These are phyloP conservation scores for Ammospiza nelsoni DNA, from an alignment of 2,113 vertebrate species.

Conservation along the genomic window DNA sequence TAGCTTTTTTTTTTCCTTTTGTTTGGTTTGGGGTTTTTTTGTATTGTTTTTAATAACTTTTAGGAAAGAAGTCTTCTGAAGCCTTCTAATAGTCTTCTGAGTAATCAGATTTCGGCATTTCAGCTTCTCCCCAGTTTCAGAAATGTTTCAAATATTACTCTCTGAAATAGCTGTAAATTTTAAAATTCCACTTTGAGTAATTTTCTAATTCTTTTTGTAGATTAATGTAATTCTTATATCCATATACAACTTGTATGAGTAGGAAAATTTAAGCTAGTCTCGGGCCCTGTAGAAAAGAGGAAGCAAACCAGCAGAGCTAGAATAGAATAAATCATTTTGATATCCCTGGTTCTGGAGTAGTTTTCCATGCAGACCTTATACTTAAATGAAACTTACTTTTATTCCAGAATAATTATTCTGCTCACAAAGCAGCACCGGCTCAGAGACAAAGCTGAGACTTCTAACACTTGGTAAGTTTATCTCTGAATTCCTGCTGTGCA, in stretches of 20 bases:
- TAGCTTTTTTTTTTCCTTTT: too few relatives aligned
- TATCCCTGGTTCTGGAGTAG: background rate
- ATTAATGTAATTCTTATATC: background rate
- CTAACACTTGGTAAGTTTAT: constrained; percentile 58
- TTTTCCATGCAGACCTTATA: background rate
- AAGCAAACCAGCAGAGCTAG: background rate
- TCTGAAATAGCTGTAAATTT: background rate
- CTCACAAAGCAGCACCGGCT: constrained; percentile 51
- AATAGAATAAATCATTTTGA: background rate
- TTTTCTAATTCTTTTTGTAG: background rate
- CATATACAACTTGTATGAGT: background rate
- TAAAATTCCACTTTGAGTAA: background rate
- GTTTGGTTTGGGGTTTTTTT: background rate
- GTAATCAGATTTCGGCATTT: background rate
- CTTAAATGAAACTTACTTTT: constrained; percentile 23
- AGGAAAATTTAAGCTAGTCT: background rate
- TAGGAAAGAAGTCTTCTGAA: background rate
- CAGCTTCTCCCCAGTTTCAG: background rate
- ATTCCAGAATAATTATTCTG: constrained; percentile 57
- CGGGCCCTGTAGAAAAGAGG: background rate
- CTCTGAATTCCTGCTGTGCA: constrained; percentile 64
- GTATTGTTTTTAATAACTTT: background rate
- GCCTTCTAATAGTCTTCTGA: background rate
- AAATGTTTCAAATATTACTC: background rate
- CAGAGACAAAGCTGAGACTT: constrained; percentile 62